These are phyloP conservation scores for Polymixis lichenea DNA, from an alignment of 2,888 invertebrate species.

Conservation along the genomic window DNA sequence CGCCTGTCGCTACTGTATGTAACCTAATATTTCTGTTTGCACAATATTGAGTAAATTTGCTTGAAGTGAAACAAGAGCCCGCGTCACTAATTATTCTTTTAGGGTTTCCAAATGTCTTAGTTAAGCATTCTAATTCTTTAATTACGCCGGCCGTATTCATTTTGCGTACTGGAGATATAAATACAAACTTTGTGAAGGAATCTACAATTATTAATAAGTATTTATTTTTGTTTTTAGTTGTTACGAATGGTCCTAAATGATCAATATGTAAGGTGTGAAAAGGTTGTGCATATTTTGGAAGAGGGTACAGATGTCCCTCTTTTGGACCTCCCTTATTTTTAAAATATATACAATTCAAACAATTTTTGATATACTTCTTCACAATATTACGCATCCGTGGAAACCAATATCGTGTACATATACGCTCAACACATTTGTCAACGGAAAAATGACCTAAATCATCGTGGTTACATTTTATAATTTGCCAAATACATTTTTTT, in stretches of 20 bases:
- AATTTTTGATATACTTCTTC: conserved; percentile 9
- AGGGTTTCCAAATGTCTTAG: conserved; percentile 8
- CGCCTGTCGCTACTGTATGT: too few relatives aligned
- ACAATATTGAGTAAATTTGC: too few relatives aligned
- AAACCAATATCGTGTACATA: conserved; percentile 28
- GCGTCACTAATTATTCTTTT: background rate
- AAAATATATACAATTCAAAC: conserved; percentile 12
- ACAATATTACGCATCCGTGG: background rate
- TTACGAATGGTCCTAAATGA: conserved; percentile 13
- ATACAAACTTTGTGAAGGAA: conserved; percentile 15
- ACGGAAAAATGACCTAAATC: conserved; percentile 14
- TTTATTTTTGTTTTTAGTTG: conserved; percentile 6
- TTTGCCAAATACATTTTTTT: too few relatives aligned
- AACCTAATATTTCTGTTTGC: too few relatives aligned
- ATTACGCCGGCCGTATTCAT: background rate
- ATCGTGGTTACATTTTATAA: conserved; percentile 15
- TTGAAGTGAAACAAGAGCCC: too few relatives aligned
- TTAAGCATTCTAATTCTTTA: conserved; percentile 1
- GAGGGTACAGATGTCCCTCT: background rate
- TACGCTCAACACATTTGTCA: too few relatives aligned
- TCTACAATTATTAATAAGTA: conserved; percentile 12
- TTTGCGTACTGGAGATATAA: conserved; percentile 1
- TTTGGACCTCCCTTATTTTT: conserved; percentile 6
- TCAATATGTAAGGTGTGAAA: conserved; percentile 13
- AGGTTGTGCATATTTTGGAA: conserved; percentile 13